Base-by-base conservation (phyloP, 92 coral and sea anemone species). In the Phymanthus crucifer region DNA sequence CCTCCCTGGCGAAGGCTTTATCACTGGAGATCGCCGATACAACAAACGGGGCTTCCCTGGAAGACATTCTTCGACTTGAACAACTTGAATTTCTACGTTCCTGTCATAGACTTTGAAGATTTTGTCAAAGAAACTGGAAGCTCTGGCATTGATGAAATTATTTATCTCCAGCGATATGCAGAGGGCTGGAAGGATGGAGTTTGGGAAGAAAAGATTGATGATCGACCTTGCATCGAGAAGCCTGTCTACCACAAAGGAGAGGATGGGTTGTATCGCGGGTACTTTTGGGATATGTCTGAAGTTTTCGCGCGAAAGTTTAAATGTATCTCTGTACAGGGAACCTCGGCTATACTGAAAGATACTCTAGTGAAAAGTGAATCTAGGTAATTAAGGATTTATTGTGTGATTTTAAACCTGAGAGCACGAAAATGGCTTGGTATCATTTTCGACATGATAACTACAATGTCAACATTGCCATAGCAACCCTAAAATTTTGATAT, bases 101-200 rank as follows among this genome's bases (percentile, higher is more conserved):
- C 98, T 32, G 99, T 96, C 31, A 89, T 96, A 40, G 99, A 96
- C 77, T 96, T 96, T 69, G 98, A 93, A 69, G 98, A 93, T 57
- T 96, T 89, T 50, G 91, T 96, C 35, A 91, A 89, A 72, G 94
- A 84, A 82, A 93, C 91, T 35, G 99, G 94, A 18, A 83, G 91
- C 40, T 77, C 93, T 40, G 89, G 87, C 31, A 91, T 96, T 32
- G 99, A 96, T 23, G 98, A 93, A 79, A 89, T 92, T 29, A 84
- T 93, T 9, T 93, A 96, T 81, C 83, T 96, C 77, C 99, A 96
- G 70, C 80, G 98, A 33, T 96, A 96, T 75, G 82, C 89, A 54
- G 99, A 96, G 65, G 99, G 99, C 10, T 96, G 99, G 99, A 89
- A 66, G 73, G 94, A 93, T 71, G 99, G 99, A 6, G 80, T 94